Evolutionary conservation across 2,888 invertebrate species (phyloP), one percentile per base, ranked within the genome.

Genomic region (Sesia apiformis): DNA sequence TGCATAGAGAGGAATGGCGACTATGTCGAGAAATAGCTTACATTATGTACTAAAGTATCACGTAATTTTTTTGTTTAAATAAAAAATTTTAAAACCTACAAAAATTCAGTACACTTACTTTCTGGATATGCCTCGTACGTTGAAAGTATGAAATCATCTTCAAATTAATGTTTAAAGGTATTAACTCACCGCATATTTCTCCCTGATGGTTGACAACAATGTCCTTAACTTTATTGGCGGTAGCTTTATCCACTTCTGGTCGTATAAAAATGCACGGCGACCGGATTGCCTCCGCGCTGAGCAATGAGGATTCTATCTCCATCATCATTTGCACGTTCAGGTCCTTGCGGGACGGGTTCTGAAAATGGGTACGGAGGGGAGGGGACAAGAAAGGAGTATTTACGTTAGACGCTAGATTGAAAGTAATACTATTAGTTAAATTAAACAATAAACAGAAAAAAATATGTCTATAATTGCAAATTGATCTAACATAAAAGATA

Each of bases 301-400:
- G 91, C 55, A 98, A 84, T 0, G 95, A 92, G 60, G 96, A 95
- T 74, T 97, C 97, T 56, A 97, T 95, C 60, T 94, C 94, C 90
- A 96, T 93, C 80, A 98, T 95, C 95, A 99, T 95, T 77, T 98
- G 98, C 57, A 97, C 94, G 71, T 97, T 95, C 60, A 97, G 92
- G 75, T 98, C 98, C 84, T 97, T 94, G 42, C 97, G 93, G 3
- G 96, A 95, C 2, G 97, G 96, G 67, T 96, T 96, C 93, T 95
- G 91, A 57, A 93, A 93, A 78, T 67, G 85, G 52, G 59, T 69
- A 68, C 53, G 55, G 56, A 56, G 63, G 39, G 62, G 60, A 41
- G 23, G 23, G 23, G 23, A 23, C 23, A 49, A 46, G 51, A 49
- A 54, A 23, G 41, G 50, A 23, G 23, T 23, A 23, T 23, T 23